phyloP scores from a whole-genome alignment of 2,113 vertebrate genomes.

The Phasianus colchicus region DNA sequence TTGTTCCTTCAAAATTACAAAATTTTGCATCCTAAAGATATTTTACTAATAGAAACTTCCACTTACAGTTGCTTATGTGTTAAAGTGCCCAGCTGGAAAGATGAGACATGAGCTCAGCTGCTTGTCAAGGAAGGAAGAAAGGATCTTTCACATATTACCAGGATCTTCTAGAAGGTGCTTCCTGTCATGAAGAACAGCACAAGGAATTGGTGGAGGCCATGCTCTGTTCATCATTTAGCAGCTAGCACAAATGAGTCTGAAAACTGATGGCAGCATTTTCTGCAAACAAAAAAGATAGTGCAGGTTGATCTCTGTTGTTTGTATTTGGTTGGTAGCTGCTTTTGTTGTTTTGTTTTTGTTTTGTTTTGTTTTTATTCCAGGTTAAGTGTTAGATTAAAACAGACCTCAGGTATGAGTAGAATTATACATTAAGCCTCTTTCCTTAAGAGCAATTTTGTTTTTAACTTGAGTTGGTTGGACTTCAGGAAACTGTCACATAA shows the following conservation, averaged over 20 bases:
- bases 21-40: not conserved
- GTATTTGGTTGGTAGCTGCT: not conserved
- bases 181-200: not conserved
- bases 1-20: constrained; percentile 34
- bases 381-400: not conserved
- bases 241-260: not conserved
- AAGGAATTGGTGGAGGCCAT: not conserved
- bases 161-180: not conserved
- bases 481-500: not conserved
- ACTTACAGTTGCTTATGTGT: constrained; percentile 6
- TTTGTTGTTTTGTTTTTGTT: not conserved
- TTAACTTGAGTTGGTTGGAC: not conserved
- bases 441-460: not conserved
- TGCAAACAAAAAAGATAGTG: not conserved
- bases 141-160: not conserved
- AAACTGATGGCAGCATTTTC: not conserved
- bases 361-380: not conserved
- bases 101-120: not conserved
- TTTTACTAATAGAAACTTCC: constrained; percentile 28
- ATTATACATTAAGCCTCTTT: not conserved
- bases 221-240: not conserved
- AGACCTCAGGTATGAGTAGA: not conserved
- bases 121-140: not conserved
- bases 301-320: not conserved
- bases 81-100: constrained; percentile 41